Evolutionary conservation across 2,888 invertebrate species (phyloP), one percentile per base, ranked within the genome.

Genomic region (Oligia latruncula): DNA sequence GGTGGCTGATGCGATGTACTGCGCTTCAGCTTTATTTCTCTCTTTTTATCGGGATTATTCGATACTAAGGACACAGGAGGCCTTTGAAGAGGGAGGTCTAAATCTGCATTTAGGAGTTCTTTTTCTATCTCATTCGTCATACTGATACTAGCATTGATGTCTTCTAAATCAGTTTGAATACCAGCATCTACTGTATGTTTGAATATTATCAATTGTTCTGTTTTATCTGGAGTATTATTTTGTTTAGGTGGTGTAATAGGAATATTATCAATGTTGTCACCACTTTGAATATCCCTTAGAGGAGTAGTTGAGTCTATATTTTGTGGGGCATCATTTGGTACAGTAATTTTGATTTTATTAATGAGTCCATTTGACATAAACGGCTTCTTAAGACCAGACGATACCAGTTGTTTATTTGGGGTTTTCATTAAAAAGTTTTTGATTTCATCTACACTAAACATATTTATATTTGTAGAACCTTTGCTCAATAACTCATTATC

Each of bases 391-490:
- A 72, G 67, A 35, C 60, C 70, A 15, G 74, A 1, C n/a, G 40
- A 43, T 29, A 66, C 49, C 13, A 8, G 29, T 60, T 67, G 43
- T 55, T 75, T 65, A 46, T 68, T 77, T 77, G 49, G 23, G 52
- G 49, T 67, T 23, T 46, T 35, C 74, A 52, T 71, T 80, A 89
- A 72, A 74, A 83, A 55, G 0, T 67, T 89, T 76, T 94, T 93
- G 46, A 93, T 64, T 68, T 94, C 91, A 58, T 85, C 80, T 8
- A 93, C 83, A 43, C 90, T 91, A 80, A 93, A 92, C 58, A 92
- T 89, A 15, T 88, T 86, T 46, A 92, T 83, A 20, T 82, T 77
- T 49, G 85, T 81, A 5, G 83, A 81, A 60, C 86, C 81, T 84
- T 90, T 91, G 65, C 77, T 83, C 58, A 91, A 80, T 60, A 93